These are phyloP conservation scores for Tarsius wallacei DNA, from an alignment of 2,797 vertebrate species.

Conservation along the genomic window DNA sequence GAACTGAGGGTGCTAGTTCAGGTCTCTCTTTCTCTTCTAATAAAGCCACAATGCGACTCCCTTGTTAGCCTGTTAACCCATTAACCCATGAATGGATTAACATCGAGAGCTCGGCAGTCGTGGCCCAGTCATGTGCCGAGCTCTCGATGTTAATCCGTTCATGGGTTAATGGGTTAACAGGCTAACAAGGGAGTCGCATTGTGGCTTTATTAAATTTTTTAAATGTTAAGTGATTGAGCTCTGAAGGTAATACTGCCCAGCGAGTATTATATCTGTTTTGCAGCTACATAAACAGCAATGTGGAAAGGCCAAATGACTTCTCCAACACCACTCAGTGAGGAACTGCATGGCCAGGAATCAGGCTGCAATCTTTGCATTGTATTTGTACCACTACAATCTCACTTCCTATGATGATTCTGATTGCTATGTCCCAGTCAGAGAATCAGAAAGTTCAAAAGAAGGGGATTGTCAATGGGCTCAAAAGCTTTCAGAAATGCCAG, in stretches of 20 bases:
- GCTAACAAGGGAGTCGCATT: no score
- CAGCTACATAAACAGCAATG: not conserved
- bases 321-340: not conserved
- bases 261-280: not conserved
- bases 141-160: no score
- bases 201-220: no score
- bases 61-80: no score
- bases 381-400: accelerated
- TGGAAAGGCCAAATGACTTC: not conserved
- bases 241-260: not conserved
- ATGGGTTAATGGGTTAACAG: no score
- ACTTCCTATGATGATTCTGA: not conserved
- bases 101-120: no score
- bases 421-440: not conserved
- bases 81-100: no score
- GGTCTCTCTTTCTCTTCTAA: no score
- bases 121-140: no score
- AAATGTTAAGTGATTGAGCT: not conserved
- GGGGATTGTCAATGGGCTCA: not conserved
- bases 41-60: no score
- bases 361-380: not conserved
- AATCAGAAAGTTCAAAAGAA: constrained; percentile 4
- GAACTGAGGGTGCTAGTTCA: no score
- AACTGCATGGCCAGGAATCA: not conserved
- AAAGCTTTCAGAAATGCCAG: not conserved